phyloP scores from a whole-genome alignment of 2,113 vertebrate genomes.

The Lamprologus speciosus region DNA sequence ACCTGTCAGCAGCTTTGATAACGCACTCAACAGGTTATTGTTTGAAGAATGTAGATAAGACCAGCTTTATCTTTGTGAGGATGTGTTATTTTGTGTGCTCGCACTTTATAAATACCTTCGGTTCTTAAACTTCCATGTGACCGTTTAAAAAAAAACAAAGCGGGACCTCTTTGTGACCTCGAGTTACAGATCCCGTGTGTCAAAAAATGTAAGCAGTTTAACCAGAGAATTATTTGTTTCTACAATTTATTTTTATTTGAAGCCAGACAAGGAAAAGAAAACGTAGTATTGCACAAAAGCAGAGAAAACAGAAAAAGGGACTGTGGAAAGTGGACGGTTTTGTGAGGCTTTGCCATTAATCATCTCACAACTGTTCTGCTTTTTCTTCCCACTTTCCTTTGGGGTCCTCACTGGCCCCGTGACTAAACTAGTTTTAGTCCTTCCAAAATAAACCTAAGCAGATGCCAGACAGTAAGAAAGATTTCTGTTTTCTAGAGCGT shows the following conservation, averaged over 20 bases:
- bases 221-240: background rate
- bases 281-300: background rate
- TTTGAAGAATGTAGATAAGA: background rate
- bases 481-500: background rate
- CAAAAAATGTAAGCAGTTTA: background rate
- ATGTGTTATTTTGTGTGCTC: background rate
- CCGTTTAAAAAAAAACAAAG: background rate
- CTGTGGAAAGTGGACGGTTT: background rate
- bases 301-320: background rate
- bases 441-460: slow-evolving; percentile 1
- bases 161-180: background rate
- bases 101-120: background rate
- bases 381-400: background rate
- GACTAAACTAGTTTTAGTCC: background rate
- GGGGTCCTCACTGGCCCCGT: background rate
- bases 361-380: background rate
- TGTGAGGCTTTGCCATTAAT: background rate
- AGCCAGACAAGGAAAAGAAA: background rate
- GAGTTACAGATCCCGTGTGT: background rate
- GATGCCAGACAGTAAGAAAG: background rate
- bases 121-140: background rate
- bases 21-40: background rate
- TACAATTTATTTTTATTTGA: background rate
- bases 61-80: background rate
- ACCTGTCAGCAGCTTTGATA: background rate